These are phyloP conservation scores for Orthonychiurus folsomi DNA, from an alignment of 2,888 invertebrate genomes.

Conservation along the genomic window DNA sequence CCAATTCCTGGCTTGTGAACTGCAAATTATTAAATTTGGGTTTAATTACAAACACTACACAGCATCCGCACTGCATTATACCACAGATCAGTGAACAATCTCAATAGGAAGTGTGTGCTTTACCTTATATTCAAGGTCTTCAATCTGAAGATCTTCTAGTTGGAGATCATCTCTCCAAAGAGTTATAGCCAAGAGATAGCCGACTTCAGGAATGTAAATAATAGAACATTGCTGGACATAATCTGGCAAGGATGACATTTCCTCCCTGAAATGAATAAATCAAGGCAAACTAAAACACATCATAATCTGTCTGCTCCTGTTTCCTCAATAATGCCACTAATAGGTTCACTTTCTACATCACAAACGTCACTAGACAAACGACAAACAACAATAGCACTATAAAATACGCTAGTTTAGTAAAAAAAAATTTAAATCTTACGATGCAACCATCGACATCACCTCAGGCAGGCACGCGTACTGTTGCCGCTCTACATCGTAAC, in stretches of 20 bases:
- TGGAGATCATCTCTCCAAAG: conserved; percentile 54
- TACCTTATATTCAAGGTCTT: conserved; percentile 65
- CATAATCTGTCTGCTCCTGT: too few species aligned
- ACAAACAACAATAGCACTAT: too few species aligned
- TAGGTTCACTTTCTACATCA: too few species aligned
- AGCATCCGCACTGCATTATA: too few species aligned
- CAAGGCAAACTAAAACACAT: too few species aligned
- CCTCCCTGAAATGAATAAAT: too few species aligned
- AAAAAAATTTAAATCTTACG: too few species aligned
- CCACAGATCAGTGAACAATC: too few species aligned
- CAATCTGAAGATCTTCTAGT: conserved; percentile 53
- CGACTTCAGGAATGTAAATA: conserved; percentile 64
- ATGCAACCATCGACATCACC: conserved; percentile 62
- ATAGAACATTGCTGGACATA: conserved; percentile 52
- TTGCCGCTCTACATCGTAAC: conserved; percentile 62
- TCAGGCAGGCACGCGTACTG: conserved; percentile 60
- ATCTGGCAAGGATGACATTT: conserved; percentile 24
- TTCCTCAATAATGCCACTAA: too few species aligned
- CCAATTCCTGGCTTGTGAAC: conserved; percentile 57
- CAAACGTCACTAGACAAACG: too few species aligned
- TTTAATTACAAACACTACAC: not conserved
- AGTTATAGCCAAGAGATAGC: conserved; percentile 68
- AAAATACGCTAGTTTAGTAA: too few species aligned
- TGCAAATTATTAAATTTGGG: conserved; percentile 43
- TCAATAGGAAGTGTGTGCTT: too few species aligned